Evolutionary conservation across 2,888 invertebrate genomes (phyloP), one percentile per base, ranked within the genome.

Genomic region (Siphlonurus alternatus): DNA sequence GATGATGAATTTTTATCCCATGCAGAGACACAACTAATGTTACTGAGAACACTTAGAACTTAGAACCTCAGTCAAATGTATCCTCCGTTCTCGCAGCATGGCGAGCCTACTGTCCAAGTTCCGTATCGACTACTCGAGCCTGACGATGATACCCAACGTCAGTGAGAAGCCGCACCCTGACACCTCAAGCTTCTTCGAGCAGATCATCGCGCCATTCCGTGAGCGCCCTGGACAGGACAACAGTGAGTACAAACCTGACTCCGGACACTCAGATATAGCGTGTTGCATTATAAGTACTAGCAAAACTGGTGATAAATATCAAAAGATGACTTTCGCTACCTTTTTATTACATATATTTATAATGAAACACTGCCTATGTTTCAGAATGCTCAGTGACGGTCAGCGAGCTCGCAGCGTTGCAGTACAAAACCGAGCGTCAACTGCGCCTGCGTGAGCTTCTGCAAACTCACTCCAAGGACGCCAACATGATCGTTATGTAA

Each of bases 401-500:
- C 67, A 78, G 82, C 1, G 93, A 93, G 76, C 77, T 90, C 66
- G 74, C 81, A 51, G 83, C 83, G 5, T 78, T 93, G 69, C 83
- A 87, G 69, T 92, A 92, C 70, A 94, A 94, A 78, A 96, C 94
- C 0, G 85, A 89, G 76, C 81, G 97, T 1, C 95, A 98, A 73
- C 78, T 99, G 71, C 82, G 96, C 67, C 81, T 97, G 67, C 82
- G 95, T 60, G 98, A 99, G 75, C 79, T 97, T 67, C 78, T 99
- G 38, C 78, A 89, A 62, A 85, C 93, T 73, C 88, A 98, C 78
- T 97, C 96, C 0, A 83, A 80, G 68, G 83, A 88, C 64, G 88
- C 97, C 0, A 83, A 87, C n/a, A 81, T 98, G 67, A 84, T 99
- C 70, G 93, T 98, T 64, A 94, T 98, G 98, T 97, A 86, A 78